These are phyloP conservation scores for Merops nubicus DNA, from an alignment of 2,113 vertebrate genomes.

Conservation along the genomic window DNA sequence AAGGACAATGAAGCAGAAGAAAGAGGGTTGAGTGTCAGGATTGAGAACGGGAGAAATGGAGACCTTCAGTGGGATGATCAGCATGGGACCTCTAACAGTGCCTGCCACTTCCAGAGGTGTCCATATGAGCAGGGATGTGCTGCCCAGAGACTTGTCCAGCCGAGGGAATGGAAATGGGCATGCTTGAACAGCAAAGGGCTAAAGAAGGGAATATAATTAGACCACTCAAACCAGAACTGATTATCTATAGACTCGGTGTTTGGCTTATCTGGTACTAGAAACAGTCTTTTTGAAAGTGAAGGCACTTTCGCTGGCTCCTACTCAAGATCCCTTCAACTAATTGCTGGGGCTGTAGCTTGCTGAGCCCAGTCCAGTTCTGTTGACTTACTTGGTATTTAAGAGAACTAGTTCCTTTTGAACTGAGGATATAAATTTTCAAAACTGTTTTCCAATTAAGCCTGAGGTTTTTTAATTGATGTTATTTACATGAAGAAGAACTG, in stretches of 20 bases:
- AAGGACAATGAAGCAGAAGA: background rate
- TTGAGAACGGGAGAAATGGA: background rate
- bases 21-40: background rate
- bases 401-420: background rate
- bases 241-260: background rate
- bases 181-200: background rate
- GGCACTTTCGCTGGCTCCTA: background rate
- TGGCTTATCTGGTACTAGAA: background rate
- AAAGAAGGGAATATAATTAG: background rate
- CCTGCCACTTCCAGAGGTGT: background rate
- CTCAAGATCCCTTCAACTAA: background rate
- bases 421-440: background rate
- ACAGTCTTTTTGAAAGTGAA: background rate
- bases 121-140: fast-evolving
- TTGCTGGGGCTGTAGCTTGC: background rate
- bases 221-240: background rate
- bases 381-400: background rate
- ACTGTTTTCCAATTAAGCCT: background rate
- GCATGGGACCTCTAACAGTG: background rate
- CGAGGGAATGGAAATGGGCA: fast-evolving
- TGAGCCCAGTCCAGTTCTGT: background rate
- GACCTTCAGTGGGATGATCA: background rate
- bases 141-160: background rate
- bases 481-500: background rate
- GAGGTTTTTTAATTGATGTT: background rate